phyloP scores from a whole-genome alignment of 1,140 invertebrate species.

The Akabosia matsudoensis region DNA sequence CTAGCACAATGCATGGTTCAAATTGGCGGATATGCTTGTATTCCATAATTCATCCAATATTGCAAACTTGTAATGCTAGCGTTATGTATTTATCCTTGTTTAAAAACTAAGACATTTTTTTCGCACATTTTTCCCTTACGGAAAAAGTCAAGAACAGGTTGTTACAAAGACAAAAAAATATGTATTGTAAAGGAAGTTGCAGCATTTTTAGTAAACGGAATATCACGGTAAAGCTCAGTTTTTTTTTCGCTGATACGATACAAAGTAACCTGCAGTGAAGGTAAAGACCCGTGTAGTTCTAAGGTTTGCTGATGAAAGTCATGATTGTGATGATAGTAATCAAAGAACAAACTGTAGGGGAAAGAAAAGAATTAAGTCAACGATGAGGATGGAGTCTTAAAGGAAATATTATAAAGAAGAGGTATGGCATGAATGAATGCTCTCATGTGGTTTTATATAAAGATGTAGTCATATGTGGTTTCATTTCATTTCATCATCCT shows the following conservation, averaged over 20 bases:
- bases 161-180: neutral
- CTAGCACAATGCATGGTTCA: neutral
- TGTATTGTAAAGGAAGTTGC: slow-evolving; percentile 1
- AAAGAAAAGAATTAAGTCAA: neutral
- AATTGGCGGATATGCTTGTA: slow-evolving; percentile 15
- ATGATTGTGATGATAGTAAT: neutral
- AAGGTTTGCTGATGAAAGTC: neutral
- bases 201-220: neutral
- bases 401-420: neutral
- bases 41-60: no score
- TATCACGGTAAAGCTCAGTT: no score
- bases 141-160: slow-evolving; percentile 19
- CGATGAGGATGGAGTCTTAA: neutral
- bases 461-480: slow-evolving; percentile 1
- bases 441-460: slow-evolving; percentile 2
- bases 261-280: slow-evolving; percentile 9
- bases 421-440: slow-evolving; percentile 9
- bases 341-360: neutral
- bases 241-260: neutral
- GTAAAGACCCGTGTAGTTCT: neutral
- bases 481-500: slow-evolving; percentile 15
- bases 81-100: no score
- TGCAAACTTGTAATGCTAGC: no score
- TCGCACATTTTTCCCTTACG: neutral
- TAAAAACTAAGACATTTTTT: no score